Conservation (phyloP, 2,113 vertebrate genomes). For the Paramormyrops kingsleyae region DNA sequence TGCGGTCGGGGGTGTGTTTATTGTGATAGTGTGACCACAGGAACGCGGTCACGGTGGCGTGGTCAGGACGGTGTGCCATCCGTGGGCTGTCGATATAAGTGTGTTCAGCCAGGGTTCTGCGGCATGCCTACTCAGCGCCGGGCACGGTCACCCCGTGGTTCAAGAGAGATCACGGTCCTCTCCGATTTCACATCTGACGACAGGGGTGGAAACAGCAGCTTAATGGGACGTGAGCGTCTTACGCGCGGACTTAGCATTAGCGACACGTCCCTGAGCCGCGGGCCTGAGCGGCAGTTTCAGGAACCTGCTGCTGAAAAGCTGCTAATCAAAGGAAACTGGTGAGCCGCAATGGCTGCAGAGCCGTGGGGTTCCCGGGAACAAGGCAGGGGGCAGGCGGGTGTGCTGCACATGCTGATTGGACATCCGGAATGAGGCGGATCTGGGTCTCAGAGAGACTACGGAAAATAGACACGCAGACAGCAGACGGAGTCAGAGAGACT, state of each 20-base stretch:
- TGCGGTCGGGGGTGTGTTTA: not conserved
- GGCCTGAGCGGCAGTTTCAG: not conserved
- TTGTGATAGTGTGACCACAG: not conserved
- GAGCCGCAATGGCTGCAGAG: not conserved
- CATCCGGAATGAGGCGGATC: not conserved
- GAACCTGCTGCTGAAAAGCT: not conserved
- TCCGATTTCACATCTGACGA: not conserved
- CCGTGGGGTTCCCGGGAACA: not conserved
- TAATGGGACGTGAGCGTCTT: not conserved
- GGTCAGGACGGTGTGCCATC: not conserved
- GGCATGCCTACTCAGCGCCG: not conserved
- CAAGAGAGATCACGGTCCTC: not conserved
- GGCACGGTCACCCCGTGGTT: not conserved
- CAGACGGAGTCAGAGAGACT: not conserved
- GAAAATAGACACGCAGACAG: not conserved
- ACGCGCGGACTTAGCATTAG: not conserved
- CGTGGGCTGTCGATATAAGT: not conserved
- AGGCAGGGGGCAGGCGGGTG: not conserved
- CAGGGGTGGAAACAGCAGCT: not conserved
- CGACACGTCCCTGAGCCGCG: not conserved
- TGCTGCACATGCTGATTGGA: not conserved
- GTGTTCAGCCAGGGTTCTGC: not conserved
- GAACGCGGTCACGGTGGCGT: not conserved
- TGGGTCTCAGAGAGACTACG: not conserved
- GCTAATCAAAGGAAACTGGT: not conserved